Percentiles rank a stretch among this genome's conserved stretches.
phyloP scores from a whole-genome alignment of 2,797 vertebrate species.

The Sebastes goodei region DNA sequence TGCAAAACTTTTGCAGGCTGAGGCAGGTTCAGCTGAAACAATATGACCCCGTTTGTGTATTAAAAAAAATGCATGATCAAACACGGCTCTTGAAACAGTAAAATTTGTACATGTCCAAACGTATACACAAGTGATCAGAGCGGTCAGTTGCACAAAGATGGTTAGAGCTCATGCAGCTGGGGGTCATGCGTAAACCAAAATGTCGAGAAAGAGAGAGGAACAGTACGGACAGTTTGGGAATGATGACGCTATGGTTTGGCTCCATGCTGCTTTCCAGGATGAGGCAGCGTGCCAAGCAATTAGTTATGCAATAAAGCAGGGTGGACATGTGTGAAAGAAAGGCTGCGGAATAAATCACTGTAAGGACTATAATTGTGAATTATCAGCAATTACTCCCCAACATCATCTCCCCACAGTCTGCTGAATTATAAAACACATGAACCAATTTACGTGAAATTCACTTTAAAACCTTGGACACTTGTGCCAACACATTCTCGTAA shows the following conservation, averaged over 20 bases:
- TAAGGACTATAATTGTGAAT: slow-evolving; percentile 41
- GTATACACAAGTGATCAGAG: neutral
- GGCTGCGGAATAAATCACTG: slow-evolving; percentile 14
- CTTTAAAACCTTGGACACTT: neutral
- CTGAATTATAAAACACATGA: slow-evolving; percentile 16
- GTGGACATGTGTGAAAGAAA: slow-evolving; percentile 40
- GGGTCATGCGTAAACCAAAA: slow-evolving; percentile 1
- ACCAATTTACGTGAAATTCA: neutral
- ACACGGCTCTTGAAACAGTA: slow-evolving; percentile 5
- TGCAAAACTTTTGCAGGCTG: slow-evolving; percentile 27
- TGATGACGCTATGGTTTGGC: slow-evolving; percentile 43
- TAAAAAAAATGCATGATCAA: neutral
- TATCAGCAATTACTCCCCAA: slow-evolving; percentile 25
- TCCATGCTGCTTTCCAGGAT: slow-evolving; percentile 20
- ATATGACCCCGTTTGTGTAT: slow-evolving; percentile 12
- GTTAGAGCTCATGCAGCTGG: neutral
- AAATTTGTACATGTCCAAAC: slow-evolving; percentile 6
- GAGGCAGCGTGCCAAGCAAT: slow-evolving; percentile 42
- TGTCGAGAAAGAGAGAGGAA: slow-evolving; percentile 2
- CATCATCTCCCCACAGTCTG: slow-evolving; percentile 17
- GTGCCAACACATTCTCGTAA: neutral
- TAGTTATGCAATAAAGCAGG: slow-evolving; percentile 60
- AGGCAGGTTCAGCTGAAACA: slow-evolving; percentile 68
- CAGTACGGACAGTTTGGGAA: slow-evolving; percentile 22
- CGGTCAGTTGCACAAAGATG: neutral